Evolutionary conservation across 2,888 invertebrate genomes (phyloP).

Genomic region (Venusia cambrica): DNA sequence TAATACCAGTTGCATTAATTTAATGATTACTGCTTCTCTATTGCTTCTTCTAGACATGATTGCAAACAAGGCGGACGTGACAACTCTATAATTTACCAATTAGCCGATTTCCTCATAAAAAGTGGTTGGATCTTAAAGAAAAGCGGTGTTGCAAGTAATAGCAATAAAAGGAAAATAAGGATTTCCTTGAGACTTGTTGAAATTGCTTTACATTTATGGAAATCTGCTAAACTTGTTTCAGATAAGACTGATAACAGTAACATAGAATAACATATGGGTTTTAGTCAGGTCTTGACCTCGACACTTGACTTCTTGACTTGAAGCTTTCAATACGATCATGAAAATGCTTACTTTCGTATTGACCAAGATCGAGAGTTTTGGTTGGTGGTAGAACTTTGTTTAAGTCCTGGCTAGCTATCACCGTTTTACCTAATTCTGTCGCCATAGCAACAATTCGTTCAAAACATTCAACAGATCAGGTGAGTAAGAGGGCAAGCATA

Average conservation of each 20-base stretch:
- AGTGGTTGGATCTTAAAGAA: constrained; percentile 23
- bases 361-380: too few relatives aligned
- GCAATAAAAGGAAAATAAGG: constrained; percentile 33
- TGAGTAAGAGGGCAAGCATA: too few relatives aligned
- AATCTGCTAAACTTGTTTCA: constrained; percentile 18
- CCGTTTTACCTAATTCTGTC: too few relatives aligned
- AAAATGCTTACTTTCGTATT: too few relatives aligned
- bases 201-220: constrained; percentile 21
- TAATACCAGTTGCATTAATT: constrained; percentile 4
- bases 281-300: too few relatives aligned
- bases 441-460: too few relatives aligned
- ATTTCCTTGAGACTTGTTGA: constrained; percentile 32
- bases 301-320: too few relatives aligned
- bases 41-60: constrained; percentile 17
- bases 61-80: constrained; percentile 20
- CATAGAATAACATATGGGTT: too few relatives aligned
- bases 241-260: constrained; percentile 11
- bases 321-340: too few relatives aligned
- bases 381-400: too few relatives aligned
- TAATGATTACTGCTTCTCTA: constrained; percentile 13
- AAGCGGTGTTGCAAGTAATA: constrained; percentile 21
- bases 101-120: constrained; percentile 24
- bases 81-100: constrained; percentile 26
- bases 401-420: too few relatives aligned
- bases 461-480: too few relatives aligned